Evolutionary conservation across 2,797 vertebrate species (phyloP), one percentile per base, ranked within the genome.

Genomic region (Etheostoma nigrum): DNA sequence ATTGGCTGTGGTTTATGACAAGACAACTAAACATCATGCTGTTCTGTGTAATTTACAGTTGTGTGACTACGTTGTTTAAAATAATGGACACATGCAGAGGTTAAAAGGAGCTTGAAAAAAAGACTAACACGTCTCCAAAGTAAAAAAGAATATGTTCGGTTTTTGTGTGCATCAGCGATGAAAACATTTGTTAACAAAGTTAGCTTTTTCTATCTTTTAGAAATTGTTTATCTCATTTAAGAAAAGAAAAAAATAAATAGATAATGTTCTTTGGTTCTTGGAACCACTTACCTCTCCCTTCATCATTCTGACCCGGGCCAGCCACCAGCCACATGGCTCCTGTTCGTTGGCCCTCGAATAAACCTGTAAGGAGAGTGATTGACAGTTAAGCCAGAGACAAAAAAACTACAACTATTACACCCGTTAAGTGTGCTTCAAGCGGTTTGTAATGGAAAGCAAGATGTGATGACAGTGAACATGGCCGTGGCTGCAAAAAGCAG

Each of bases 291-390:
- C 97, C 92, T 98, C 97, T 83, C 97, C 97, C 89, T 98, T 98
- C 96, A 97, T 97, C 97, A 98, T 98, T 79, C 97, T 93, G 86
- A 98, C 97, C 23, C 96, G 93, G 18, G 97, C 97, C 87, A 97
- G 87, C 97, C 97, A 98, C 97, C 97, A 98, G 86, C 97, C 97
- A 63, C 96, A 97, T 16, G 96, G 96, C 86, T 98, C 97, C 79
- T 98, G 97, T 53, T 98, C 97, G 14, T 97, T 97, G 67, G 97
- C 96, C 92, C 97, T 93, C 58, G 97, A 98, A 93, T 97, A 97
- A 47, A 98, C 97, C 97, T 98, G 83, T 1, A 48, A 27, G 47
- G 25, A 62, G 13, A 10, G 0, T 4, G 14, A 79, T 40, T 11
- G 36, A 51, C 48, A 52, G 25, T 52, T 18, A n/a, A 61, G 33